These are phyloP conservation scores for Diorhabda elongata DNA, from an alignment of 1,140 invertebrate genomes.

Conservation along the genomic window DNA sequence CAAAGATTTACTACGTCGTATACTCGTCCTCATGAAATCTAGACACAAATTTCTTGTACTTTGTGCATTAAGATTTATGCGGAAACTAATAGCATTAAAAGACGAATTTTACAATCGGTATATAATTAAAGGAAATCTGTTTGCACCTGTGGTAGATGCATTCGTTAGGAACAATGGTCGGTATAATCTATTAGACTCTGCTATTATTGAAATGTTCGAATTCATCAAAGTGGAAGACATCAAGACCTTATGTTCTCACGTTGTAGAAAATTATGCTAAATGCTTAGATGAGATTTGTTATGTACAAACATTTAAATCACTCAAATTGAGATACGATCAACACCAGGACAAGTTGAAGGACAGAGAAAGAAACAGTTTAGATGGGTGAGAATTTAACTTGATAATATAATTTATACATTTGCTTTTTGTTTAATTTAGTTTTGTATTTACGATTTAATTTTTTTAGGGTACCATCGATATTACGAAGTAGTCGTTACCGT, in stretches of 20 bases:
- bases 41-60: constrained; percentile 97
- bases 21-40: constrained; percentile 95
- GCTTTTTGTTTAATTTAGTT: too few relatives aligned
- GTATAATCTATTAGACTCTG: constrained; percentile 98
- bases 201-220: constrained; percentile 98
- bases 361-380: constrained; percentile 69
- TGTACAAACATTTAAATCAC: constrained; percentile 93
- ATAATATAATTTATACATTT: neutral
- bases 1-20: constrained; percentile 91
- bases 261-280: constrained; percentile 93
- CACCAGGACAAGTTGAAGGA: constrained; percentile 88
- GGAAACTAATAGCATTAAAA: constrained; percentile 95
- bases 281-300: constrained; percentile 91
- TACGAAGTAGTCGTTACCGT: constrained; percentile 76
- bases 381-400: constrained; percentile 55
- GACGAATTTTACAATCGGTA: constrained; percentile 97
- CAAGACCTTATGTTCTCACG: constrained; percentile 88
- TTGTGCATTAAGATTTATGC: constrained; percentile 89
- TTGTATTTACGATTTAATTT: neutral
- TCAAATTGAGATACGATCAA: constrained; percentile 90
- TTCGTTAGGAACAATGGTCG: constrained; percentile 92
- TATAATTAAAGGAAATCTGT: constrained; percentile 93
- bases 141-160: constrained; percentile 93
- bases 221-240: constrained; percentile 97
- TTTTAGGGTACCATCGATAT: constrained; percentile 65